Conservation (phyloP, 2,113 vertebrate species). For the Eudyptes chrysolophus region DNA sequence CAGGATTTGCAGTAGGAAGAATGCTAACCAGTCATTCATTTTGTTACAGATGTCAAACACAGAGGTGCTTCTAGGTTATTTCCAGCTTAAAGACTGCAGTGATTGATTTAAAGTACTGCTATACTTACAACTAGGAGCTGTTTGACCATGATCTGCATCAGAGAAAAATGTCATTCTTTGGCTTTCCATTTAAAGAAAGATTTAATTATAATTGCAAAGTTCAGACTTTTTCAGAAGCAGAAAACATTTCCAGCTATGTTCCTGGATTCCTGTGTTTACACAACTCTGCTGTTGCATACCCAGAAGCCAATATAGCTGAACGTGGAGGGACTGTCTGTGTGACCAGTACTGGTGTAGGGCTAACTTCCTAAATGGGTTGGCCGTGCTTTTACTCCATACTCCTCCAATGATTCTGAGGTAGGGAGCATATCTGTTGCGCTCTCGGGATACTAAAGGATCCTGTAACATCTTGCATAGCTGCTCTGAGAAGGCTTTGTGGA, state of each 20-base stretch:
- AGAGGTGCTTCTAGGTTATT: background rate
- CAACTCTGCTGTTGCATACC: background rate
- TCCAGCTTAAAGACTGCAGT: background rate
- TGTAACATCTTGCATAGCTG: background rate
- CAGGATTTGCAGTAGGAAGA: background rate
- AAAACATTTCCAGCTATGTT: background rate
- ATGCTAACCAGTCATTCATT: background rate
- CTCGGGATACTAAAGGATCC: background rate
- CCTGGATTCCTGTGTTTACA: background rate
- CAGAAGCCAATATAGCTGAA: background rate
- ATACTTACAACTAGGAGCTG: background rate
- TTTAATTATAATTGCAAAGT: background rate
- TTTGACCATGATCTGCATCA: background rate
- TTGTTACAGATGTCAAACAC: slow-evolving; percentile 10
- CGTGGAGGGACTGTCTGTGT: background rate
- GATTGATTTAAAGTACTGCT: background rate
- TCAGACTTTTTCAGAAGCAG: background rate
- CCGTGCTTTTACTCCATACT: background rate
- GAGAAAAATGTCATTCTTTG: slow-evolving; percentile 7
- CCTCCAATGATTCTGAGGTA: background rate
- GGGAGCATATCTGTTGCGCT: background rate
- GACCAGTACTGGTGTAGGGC: background rate
- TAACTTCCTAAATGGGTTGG: background rate
- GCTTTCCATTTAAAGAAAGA: slow-evolving; percentile 11
- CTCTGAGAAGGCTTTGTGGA: background rate